Conservation (phyloP, 2,113 vertebrate species). For the Thamnophis sirtalis region DNA sequence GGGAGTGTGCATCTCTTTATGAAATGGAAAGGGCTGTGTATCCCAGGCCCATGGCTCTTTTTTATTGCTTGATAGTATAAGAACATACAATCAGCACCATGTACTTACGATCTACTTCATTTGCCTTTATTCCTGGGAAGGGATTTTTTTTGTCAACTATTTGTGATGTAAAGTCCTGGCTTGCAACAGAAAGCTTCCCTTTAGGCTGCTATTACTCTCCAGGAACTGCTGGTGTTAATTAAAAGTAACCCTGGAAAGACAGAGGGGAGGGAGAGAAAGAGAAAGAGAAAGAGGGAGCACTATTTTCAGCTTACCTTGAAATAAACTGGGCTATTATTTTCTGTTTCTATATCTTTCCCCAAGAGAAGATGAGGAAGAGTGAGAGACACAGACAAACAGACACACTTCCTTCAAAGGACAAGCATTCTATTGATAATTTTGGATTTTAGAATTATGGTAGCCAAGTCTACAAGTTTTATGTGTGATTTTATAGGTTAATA, state of each 20-base stretch:
- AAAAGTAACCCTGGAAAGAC: slow-evolving; percentile 42
- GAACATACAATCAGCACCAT: neutral
- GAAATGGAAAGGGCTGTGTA: neutral
- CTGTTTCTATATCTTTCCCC: neutral
- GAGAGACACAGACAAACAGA: neutral
- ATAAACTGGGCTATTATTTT: slow-evolving; percentile 18
- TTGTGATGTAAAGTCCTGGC: slow-evolving; percentile 28
- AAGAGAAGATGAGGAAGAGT: neutral
- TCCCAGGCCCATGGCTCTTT: neutral
- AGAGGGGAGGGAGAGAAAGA: neutral
- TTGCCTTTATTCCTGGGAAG: slow-evolving; percentile 18
- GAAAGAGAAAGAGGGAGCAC: neutral
- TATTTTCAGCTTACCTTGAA: slow-evolving; percentile 24
- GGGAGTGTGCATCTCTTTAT: neutral
- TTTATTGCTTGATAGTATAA: neutral
- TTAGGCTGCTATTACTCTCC: slow-evolving; percentile 31
- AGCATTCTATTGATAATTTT: neutral
- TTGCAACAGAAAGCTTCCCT: slow-evolving; percentile 6
- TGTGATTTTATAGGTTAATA: neutral
- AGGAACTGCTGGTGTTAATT: slow-evolving; percentile 42
- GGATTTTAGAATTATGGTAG: neutral
- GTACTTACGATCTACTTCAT: slow-evolving; percentile 16
- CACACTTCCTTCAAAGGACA: slow-evolving; percentile 32
- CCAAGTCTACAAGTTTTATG: neutral
- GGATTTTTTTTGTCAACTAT: slow-evolving; percentile 39